These are phyloP conservation scores for Brachymystax lenok DNA, from an alignment of 2,797 vertebrate species.

Conservation along the genomic window DNA sequence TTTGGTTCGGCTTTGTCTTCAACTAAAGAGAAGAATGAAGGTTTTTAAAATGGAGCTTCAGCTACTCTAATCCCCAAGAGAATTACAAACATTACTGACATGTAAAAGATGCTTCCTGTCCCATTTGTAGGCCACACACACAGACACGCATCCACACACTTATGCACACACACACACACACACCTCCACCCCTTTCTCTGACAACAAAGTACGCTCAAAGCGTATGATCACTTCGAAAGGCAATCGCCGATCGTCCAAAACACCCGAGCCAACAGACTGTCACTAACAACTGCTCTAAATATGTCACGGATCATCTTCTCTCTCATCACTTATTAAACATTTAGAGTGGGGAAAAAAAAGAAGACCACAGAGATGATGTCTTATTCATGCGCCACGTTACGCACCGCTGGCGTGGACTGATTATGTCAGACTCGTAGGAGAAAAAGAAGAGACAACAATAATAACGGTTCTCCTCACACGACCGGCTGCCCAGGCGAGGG, in stretches of 20 bases:
- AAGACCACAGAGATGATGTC: conserved; percentile 3
- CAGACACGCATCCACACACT: background rate
- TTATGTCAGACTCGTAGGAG: conserved; percentile 37
- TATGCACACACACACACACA: background rate
- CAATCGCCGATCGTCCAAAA: background rate
- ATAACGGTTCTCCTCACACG: conserved; percentile 5
- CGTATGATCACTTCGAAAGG: background rate
- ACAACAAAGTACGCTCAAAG: background rate
- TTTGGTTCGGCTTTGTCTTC: background rate
- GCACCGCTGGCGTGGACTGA: conserved; percentile 3
- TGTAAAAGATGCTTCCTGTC: background rate
- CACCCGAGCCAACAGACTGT: background rate
- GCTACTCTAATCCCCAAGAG: background rate
- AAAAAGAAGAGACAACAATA: conserved; percentile 2
- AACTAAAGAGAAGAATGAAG: background rate
- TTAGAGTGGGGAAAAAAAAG: conserved; percentile 49
- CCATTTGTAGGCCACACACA: background rate
- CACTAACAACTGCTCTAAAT: background rate
- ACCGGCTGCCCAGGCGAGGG: background rate
- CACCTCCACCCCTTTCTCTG: background rate
- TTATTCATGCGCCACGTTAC: conserved; percentile 20
- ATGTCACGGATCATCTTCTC: background rate
- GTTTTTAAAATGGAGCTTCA: background rate
- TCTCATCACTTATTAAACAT: conserved; percentile 52
- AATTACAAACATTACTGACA: background rate